Conservation (phyloP, 1,140 invertebrate genomes). For the Halesus radiatus region DNA sequence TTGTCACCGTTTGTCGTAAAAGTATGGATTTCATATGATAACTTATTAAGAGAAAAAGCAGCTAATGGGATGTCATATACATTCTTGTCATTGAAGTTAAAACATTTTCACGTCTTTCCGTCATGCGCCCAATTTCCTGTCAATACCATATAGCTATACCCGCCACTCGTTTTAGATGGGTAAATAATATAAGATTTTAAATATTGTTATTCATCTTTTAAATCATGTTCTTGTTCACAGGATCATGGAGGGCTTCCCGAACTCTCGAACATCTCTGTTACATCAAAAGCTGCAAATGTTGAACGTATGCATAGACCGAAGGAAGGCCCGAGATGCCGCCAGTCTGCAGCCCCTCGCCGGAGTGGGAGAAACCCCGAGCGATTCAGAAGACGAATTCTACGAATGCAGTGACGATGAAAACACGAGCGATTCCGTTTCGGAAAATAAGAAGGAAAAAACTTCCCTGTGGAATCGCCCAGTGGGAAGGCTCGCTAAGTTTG, state of each 20-base stretch:
- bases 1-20: no score
- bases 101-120: no score
- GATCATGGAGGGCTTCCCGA: conserved; percentile 82
- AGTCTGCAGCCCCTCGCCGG: conserved; percentile 56
- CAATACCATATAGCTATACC: no score
- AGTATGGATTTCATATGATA: no score
- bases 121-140: no score
- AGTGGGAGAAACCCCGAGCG: conserved; percentile 63
- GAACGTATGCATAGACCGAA: conserved; percentile 93
- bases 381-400: conserved; percentile 87
- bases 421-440: conserved; percentile 64
- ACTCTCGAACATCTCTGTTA: conserved; percentile 89
- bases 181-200: no score
- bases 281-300: conserved; percentile 97
- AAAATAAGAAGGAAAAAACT: conserved; percentile 62
- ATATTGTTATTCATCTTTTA: no score
- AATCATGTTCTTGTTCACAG: conserved; percentile 70
- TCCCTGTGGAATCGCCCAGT: conserved; percentile 79
- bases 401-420: conserved; percentile 81
- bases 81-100: no score
- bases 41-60: no score
- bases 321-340: conserved; percentile 72
- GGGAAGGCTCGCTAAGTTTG: conserved; percentile 80
- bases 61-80: no score
- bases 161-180: no score